Percentiles rank a stretch among this genome's conserved stretches.
These are phyloP conservation scores for Babylonia areolata DNA, from an alignment of 1,140 invertebrate genomes.

Conservation along the genomic window DNA sequence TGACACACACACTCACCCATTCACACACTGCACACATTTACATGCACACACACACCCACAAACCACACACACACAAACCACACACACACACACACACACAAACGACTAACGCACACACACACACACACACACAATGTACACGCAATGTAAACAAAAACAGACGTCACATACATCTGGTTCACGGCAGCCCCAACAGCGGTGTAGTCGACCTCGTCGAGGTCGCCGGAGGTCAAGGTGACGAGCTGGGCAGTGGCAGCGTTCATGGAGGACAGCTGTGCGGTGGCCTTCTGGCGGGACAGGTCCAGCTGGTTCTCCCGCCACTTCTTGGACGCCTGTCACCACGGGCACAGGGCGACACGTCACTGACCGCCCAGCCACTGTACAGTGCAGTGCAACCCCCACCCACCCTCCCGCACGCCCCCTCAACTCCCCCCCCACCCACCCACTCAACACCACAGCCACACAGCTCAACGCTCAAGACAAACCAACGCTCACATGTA, in stretches of 20 bases:
- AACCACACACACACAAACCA: not conserved
- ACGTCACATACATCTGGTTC: conserved; percentile 86
- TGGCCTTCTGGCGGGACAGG: conserved; percentile 96
- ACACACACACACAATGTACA: too few relatives aligned
- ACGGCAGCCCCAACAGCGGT: conserved; percentile 97
- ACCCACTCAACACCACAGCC: too few relatives aligned
- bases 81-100: too few relatives aligned
- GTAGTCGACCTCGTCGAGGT: conserved; percentile 84
- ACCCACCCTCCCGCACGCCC: too few relatives aligned
- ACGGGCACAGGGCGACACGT: too few relatives aligned
- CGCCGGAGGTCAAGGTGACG: conserved; percentile 93
- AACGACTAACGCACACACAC: too few relatives aligned
- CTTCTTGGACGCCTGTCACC: conserved; percentile 84
- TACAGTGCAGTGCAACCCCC: too few relatives aligned
- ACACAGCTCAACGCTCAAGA: too few relatives aligned
- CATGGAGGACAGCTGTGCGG: conserved; percentile 98
- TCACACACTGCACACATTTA: not conserved
- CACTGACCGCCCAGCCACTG: too few relatives aligned
- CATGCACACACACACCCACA: not conserved
- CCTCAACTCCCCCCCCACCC: too few relatives aligned
- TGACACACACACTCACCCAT: not conserved
- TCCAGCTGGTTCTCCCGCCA: conserved; percentile 93
- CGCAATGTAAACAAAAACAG: too few relatives aligned
- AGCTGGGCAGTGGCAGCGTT: conserved; percentile 99
- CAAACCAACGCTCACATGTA: too few relatives aligned